phyloP scores from a whole-genome alignment of 2,797 vertebrate species.

The Austrolebias charrua region DNA sequence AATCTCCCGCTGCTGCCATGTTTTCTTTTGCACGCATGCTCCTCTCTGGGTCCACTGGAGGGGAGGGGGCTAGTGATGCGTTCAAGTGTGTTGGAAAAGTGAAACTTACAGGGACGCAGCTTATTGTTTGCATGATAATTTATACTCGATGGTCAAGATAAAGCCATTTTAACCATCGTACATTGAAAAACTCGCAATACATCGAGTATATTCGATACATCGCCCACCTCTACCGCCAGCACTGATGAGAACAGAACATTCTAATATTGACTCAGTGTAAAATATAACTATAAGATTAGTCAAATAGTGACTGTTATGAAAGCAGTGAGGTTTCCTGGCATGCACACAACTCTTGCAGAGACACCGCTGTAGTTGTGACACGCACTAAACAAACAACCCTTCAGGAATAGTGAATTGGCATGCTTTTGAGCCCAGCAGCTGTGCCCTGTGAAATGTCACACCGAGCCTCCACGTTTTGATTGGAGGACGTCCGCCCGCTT shows the following conservation, averaged over 20 bases:
- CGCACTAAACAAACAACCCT: constrained; percentile 75
- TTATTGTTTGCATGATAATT: no score
- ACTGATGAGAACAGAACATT: constrained; percentile 22
- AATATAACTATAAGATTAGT: constrained; percentile 40
- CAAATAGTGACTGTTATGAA: constrained; percentile 51
- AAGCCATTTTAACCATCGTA: no score
- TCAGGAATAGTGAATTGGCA: constrained; percentile 77
- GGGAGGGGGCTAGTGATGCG: no score
- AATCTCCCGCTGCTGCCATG: no score
- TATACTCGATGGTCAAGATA: no score
- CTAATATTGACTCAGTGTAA: constrained; percentile 26
- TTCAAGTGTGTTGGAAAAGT: no score
- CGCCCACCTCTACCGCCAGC: no score
- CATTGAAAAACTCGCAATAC: no score
- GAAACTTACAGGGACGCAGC: no score
- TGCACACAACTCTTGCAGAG: constrained; percentile 26
- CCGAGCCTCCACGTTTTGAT: constrained; percentile 72
- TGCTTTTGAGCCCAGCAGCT: constrained; percentile 78
- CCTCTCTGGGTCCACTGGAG: no score
- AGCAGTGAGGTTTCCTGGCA: constrained; percentile 31
- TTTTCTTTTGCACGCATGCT: no score
- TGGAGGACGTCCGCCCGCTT: constrained; percentile 72
- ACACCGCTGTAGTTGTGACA: constrained; percentile 49
- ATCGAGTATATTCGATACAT: no score
- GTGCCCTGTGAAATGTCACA: constrained; percentile 81